Conservation (phyloP, 2,113 vertebrate species). For the Anoplopoma fimbria region DNA sequence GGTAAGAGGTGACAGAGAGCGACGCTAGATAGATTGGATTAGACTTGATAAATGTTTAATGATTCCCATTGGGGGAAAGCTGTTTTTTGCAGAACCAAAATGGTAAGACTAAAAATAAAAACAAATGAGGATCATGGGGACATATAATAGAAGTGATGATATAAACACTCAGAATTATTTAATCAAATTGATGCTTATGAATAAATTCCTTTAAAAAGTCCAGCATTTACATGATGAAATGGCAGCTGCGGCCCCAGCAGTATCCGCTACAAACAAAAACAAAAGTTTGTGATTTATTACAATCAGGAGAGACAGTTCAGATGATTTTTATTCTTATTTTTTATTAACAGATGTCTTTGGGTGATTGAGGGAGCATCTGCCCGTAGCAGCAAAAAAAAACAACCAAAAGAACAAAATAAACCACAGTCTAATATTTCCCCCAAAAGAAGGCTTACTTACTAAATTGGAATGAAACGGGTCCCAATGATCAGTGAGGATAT, state of each 20-base stretch:
- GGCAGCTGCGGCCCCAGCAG: background rate
- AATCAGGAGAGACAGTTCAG: background rate
- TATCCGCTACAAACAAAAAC: background rate
- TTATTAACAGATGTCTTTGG: background rate
- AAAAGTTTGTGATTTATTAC: background rate
- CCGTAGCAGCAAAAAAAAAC: background rate
- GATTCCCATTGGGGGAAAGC: conserved; percentile 3
- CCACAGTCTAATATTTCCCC: background rate
- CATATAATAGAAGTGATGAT: background rate
- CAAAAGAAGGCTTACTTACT: background rate
- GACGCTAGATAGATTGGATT: conserved; percentile 27
- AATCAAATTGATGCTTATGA: background rate
- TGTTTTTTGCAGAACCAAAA: background rate
- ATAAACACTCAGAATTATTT: background rate
- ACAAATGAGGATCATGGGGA: background rate
- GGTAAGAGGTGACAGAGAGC: conserved; percentile 4
- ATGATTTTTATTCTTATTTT: background rate
- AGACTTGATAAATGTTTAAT: conserved; percentile 43
- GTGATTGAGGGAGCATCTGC: background rate
- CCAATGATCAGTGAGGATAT: too few relatives aligned
- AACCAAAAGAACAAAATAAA: background rate
- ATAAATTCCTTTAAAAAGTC: background rate
- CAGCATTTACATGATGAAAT: background rate
- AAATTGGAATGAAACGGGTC: background rate
- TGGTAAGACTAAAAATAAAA: background rate